These are phyloP conservation scores for Andrena haemorrhoa DNA, from an alignment of 2,888 invertebrate genomes.

Conservation along the genomic window DNA sequence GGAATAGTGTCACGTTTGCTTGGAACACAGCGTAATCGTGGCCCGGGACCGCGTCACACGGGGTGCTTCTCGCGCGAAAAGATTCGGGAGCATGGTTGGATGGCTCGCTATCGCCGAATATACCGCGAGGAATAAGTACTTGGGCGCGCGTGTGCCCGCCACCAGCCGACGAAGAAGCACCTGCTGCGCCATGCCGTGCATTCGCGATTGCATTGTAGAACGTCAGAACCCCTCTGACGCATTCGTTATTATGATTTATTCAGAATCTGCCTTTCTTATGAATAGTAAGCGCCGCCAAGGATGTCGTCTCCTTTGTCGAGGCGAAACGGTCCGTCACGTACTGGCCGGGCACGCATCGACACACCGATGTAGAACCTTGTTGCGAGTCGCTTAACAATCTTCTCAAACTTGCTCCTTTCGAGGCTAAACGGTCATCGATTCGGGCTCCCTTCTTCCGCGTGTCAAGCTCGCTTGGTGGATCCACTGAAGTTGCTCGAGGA, in stretches of 20 bases:
- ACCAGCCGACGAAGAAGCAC: constrained; percentile 51
- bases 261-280: constrained; percentile 69
- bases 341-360: constrained; percentile 20
- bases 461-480: too few relatives aligned
- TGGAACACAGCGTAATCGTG: too few relatives aligned
- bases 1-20: too few relatives aligned
- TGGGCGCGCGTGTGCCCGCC: constrained; percentile 26
- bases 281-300: constrained; percentile 64
- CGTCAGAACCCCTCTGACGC: constrained; percentile 69
- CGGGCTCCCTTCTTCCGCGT: neutral
- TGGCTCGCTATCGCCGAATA: neutral
- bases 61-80: too few relatives aligned
- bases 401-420: neutral
- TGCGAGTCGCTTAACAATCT: neutral
- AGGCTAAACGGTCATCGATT: neutral
- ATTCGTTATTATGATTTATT: constrained; percentile 72
- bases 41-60: too few relatives aligned
- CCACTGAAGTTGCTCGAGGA: too few relatives aligned
- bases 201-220: constrained; percentile 63
- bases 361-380: neutral
- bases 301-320: constrained; percentile 48
- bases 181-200: constrained; percentile 60
- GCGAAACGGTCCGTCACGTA: constrained; percentile 34
- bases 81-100: too few relatives aligned
- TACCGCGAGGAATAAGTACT: neutral